Percentiles rank a stretch among this genome's conserved stretches.
Evolutionary conservation across 1,140 invertebrate species (phyloP).

Genomic region (Drosophila kikkawai): DNA sequence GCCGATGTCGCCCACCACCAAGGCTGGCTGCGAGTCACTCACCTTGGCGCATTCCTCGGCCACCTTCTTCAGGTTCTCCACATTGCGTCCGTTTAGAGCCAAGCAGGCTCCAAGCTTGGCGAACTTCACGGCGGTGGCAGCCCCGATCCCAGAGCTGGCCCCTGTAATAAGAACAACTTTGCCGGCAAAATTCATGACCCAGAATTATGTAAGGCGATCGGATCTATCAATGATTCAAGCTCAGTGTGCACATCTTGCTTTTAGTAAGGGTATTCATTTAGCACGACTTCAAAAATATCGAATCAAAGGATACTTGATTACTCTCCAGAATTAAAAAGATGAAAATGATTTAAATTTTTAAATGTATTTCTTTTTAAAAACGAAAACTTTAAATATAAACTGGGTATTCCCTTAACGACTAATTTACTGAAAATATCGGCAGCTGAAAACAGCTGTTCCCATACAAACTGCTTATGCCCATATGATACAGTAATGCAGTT

Average conservation of each 20-base stretch:
- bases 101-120: constrained; percentile 90
- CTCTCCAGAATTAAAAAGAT: background rate
- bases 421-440: too few relatives aligned
- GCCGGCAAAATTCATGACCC: constrained; percentile 86
- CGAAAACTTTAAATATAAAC: too few relatives aligned
- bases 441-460: too few relatives aligned
- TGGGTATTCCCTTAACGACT: too few relatives aligned
- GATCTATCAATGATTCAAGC: constrained; percentile 16
- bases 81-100: constrained; percentile 91
- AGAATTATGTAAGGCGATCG: constrained; percentile 56
- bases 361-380: background rate
- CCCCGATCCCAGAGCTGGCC: constrained; percentile 95
- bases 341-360: background rate
- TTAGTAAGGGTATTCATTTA: constrained; percentile 28
- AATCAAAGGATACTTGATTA: too few relatives aligned
- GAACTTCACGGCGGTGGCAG: constrained; percentile 92
- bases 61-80: constrained; percentile 58
- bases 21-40: constrained; percentile 39
- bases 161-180: constrained; percentile 92
- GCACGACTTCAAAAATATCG: background rate
- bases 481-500: too few relatives aligned
- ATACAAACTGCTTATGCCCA: too few relatives aligned
- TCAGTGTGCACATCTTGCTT: constrained; percentile 30
- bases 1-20: constrained; percentile 88
- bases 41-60: constrained; percentile 80